phyloP scores from a whole-genome alignment of 1,140 invertebrate genomes.

The Heliothis virescens region DNA sequence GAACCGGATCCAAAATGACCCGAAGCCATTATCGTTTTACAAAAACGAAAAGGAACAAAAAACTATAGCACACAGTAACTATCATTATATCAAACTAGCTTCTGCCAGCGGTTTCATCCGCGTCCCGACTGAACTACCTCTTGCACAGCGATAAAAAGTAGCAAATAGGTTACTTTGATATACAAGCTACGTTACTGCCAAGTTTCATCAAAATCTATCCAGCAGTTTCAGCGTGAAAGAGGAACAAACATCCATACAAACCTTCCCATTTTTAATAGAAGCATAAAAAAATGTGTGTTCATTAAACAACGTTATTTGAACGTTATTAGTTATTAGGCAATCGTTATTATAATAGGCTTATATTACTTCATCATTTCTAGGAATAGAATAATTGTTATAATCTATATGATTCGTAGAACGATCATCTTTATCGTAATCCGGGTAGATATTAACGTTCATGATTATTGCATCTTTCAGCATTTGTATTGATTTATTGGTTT shows the following conservation, averaged over 20 bases:
- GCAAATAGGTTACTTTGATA: no score
- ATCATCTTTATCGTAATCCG: not conserved
- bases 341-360: conserved; percentile 25
- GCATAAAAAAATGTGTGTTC: conserved; percentile 10
- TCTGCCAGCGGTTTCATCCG: no score
- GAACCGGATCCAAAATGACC: conserved; percentile 25
- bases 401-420: not conserved
- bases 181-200: no score
- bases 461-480: not conserved
- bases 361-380: conserved; percentile 8
- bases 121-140: no score
- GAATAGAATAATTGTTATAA: conserved; percentile 6
- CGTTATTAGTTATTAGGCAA: conserved; percentile 16
- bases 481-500: no score
- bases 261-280: no score
- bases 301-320: conserved; percentile 24
- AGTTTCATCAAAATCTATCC: no score
- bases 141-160: no score
- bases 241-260: no score
- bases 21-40: conserved; percentile 11
- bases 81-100: conserved; percentile 1
- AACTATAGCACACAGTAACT: conserved; percentile 9
- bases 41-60: conserved; percentile 20
- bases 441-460: not conserved
- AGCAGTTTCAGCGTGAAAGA: no score